Evolutionary conservation across 2,797 vertebrate genomes (phyloP), one percentile per base, ranked within the genome.

Genomic region (Poeciliopsis paucimaculata): DNA sequence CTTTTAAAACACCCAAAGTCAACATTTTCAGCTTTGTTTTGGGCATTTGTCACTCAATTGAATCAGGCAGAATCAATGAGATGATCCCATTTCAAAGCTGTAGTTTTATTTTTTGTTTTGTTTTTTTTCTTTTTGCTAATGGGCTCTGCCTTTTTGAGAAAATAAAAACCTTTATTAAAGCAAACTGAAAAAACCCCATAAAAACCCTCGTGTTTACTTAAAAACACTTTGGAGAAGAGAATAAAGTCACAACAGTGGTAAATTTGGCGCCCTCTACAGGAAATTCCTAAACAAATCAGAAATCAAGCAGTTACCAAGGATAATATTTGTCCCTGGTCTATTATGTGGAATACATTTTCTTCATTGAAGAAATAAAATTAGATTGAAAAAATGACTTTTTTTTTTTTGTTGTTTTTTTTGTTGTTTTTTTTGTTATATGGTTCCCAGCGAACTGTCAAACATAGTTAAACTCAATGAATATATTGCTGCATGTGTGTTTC

Each of bases 221-320:
- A n/a, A 62, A 41, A 46, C 15, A 12, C 1, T 76, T 26, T 68
- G 23, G 3, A n/a, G 72, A 72, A 36, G 64, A 46, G 5, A 13
- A 51, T 26, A 26, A 4, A 16, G 76, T 81, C 75, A 70, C 66
- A 51, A 11, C 80, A 77, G 9, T 49, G 85, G 75, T 75, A 55
- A 75, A 31, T 86, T 64, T 91, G 90, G 90, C 86, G 82, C 93
- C 92, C 90, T 90, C 93, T 91, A 82, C 84, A 88, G 88, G 93
- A 55, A 53, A 13, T 10, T 26, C 26, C 55, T 47, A 26, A 81
- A 78, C 34, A 1, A 53, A 79, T 77, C 31, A 39, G 71, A 82
- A 71, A 86, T 31, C 72, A 72, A 79, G 41, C 75, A 83, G 60
- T 71, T 31, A 53, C 9, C 74, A 53, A 72, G 36, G 34, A 23